phyloP scores from a whole-genome alignment of 2,888 invertebrate species.

The Ophioninae sp. region DNA sequence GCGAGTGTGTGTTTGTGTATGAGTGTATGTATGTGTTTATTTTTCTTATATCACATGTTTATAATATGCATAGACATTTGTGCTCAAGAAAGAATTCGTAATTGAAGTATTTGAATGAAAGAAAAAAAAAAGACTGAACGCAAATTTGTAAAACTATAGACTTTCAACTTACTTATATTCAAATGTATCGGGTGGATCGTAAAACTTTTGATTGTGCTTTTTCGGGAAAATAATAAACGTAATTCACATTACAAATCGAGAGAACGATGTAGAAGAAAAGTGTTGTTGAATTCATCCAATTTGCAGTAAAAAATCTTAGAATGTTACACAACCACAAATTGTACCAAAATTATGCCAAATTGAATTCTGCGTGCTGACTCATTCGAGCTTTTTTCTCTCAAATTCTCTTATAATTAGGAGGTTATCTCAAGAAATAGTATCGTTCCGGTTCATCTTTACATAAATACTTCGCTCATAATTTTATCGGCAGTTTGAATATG shows the following conservation, averaged over 20 bases:
- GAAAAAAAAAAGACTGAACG: constrained; percentile 13
- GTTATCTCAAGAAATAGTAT: neutral
- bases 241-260: constrained; percentile 15
- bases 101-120: constrained; percentile 13
- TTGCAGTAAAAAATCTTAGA: neutral
- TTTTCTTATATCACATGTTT: constrained; percentile 58
- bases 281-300: neutral
- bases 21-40: constrained; percentile 20
- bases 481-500: neutral
- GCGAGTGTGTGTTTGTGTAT: constrained; percentile 9
- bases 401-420: neutral
- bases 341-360: neutral
- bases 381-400: neutral
- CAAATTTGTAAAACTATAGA: constrained; percentile 2
- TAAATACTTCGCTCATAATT: neutral
- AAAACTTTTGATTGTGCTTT: constrained; percentile 45
- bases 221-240: constrained; percentile 3
- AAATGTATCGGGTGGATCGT: constrained; percentile 26
- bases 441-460: neutral
- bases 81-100: constrained; percentile 56
- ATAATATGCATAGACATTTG: constrained; percentile 57
- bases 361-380: neutral
- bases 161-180: constrained; percentile 7
- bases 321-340: neutral
- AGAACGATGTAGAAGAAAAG: constrained; percentile 24